phyloP scores from a whole-genome alignment of 2,888 invertebrate species.

The Limnephilus lunatus region DNA sequence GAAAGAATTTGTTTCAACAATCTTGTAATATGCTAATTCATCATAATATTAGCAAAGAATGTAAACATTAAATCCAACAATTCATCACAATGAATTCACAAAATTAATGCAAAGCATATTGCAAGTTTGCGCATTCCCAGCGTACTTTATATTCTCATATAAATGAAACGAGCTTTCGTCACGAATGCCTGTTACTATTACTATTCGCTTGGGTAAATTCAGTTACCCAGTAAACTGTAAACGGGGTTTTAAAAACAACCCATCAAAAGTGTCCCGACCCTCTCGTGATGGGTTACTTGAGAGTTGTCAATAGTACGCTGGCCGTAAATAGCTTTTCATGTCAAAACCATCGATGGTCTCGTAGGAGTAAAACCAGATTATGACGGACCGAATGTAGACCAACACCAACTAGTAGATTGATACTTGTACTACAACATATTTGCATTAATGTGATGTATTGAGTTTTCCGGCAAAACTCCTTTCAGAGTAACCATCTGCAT shows the following conservation, averaged over 20 bases:
- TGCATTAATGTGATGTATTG: not conserved
- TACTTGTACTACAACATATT: not conserved
- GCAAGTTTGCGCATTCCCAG: not conserved
- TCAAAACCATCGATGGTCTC: slow-evolving; percentile 15
- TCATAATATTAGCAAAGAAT: not conserved
- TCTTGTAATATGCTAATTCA: not conserved
- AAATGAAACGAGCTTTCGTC: slow-evolving; percentile 14
- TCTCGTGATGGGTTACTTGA: not conserved
- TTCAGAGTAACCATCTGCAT: not conserved
- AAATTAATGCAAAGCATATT: not conserved
- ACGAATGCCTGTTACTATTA: not conserved
- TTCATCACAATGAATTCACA: not conserved
- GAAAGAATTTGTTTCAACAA: too few species aligned
- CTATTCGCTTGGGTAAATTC: not conserved
- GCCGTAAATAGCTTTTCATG: slow-evolving; percentile 38
- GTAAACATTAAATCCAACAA: not conserved
- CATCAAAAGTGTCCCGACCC: slow-evolving; percentile 20
- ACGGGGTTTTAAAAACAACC: slow-evolving; percentile 27
- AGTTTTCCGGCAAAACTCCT: slow-evolving; percentile 2
- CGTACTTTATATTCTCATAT: not conserved
- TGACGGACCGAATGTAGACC: not conserved
- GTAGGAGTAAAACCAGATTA: not conserved
- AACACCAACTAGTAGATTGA: not conserved
- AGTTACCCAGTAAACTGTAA: not conserved
- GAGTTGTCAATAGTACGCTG: not conserved